phyloP scores from a whole-genome alignment of 2,797 vertebrate genomes.

The Tragelaphus eurycerus region DNA sequence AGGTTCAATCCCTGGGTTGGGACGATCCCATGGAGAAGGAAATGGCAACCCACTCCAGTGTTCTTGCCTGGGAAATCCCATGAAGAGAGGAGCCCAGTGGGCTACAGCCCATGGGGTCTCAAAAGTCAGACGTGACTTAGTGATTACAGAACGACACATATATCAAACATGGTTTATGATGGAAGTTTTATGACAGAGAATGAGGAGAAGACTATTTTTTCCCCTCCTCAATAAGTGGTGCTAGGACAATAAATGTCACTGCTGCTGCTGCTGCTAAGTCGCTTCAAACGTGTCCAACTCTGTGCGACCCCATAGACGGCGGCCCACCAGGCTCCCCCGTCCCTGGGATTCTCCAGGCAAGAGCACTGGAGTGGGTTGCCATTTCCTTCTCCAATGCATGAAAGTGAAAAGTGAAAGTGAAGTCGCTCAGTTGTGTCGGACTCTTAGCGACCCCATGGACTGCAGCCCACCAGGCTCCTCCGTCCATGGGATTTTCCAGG shows the following conservation, averaged over 20 bases:
- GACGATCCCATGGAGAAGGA: not conserved
- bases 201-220: not conserved
- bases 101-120: not conserved
- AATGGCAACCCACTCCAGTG: not conserved
- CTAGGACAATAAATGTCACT: not conserved
- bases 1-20: not conserved
- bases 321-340: too few species aligned
- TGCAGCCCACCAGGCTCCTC: too few species aligned
- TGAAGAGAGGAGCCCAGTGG: not conserved
- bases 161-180: not conserved
- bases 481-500: too few species aligned
- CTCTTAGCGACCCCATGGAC: too few species aligned
- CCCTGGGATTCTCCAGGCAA: too few species aligned
- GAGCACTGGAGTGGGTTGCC: too few species aligned
- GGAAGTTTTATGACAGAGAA: not conserved
- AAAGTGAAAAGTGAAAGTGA: too few species aligned
- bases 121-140: not conserved
- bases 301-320: too few species aligned
- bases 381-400: too few species aligned
- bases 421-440: too few species aligned
- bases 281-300: too few species aligned
- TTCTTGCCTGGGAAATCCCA: not conserved
- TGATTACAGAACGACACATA: not conserved
- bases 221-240: not conserved
- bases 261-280: too few species aligned